Conservation (phyloP, 2,113 vertebrate genomes). For the Hystrix cristata region DNA sequence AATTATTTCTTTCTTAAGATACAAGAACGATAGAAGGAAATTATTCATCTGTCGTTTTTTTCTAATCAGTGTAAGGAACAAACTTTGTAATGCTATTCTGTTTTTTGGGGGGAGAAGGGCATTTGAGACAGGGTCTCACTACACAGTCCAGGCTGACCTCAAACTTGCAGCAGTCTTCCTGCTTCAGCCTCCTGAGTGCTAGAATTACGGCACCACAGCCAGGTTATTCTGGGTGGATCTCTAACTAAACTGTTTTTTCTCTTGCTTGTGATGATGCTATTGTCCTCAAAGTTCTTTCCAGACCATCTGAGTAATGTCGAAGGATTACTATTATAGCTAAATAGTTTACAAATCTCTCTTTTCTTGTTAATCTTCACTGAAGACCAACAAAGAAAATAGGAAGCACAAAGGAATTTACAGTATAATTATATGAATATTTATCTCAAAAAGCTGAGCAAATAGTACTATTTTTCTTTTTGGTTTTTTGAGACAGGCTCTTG, state of each 20-base stretch:
- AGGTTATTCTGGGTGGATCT: neutral
- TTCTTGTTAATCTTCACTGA: conserved; percentile 22
- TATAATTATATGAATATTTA: neutral
- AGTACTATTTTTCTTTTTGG: neutral
- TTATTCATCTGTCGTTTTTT: conserved; percentile 42
- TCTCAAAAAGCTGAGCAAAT: neutral
- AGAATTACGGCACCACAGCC: neutral
- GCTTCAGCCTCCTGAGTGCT: neutral
- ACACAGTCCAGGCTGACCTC: neutral
- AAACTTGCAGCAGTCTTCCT: neutral
- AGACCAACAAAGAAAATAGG: neutral
- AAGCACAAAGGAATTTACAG: conserved; percentile 42
- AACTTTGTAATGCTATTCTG: neutral
- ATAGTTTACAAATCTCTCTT: conserved; percentile 36
- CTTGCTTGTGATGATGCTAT: neutral
- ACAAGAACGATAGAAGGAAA: neutral
- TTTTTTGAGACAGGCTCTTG: neutral
- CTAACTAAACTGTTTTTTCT: neutral
- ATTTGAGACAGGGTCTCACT: neutral
- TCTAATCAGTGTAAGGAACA: neutral
- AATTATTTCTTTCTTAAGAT: neutral
- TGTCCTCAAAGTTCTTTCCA: conserved; percentile 14
- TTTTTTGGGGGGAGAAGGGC: neutral
- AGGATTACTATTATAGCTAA: conserved; percentile 10
- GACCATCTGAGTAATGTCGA: conserved; percentile 12